Conservation (phyloP, 2,888 invertebrate genomes). For the Folsomia manolachei region DNA sequence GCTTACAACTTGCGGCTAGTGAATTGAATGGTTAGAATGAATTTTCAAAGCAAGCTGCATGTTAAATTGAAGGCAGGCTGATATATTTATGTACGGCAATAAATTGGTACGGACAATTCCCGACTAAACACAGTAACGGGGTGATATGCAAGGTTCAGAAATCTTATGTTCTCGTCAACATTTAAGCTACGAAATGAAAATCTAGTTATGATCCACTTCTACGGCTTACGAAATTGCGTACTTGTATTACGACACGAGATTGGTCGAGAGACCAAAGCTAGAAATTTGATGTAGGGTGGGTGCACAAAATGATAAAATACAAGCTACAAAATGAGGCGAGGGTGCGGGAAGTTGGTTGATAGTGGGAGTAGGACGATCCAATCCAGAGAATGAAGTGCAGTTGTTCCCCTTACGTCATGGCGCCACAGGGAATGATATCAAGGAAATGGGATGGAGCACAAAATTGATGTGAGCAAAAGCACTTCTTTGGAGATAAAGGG, state of each 20-base stretch:
- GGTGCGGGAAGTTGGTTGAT: too few relatives aligned
- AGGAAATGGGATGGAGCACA: neutral
- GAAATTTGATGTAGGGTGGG: neutral
- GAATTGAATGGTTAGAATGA: too few relatives aligned
- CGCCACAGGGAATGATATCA: neutral
- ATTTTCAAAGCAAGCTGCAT: too few relatives aligned
- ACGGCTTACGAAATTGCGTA: too few relatives aligned
- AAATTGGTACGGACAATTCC: neutral
- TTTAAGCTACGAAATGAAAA: neutral
- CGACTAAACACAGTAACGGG: neutral
- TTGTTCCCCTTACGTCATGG: neutral
- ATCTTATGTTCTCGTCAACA: neutral
- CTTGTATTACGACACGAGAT: too few relatives aligned
- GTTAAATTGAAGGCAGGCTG: slow-evolving; percentile 5
- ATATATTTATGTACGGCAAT: neutral
- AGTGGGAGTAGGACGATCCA: neutral
- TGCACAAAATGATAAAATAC: too few relatives aligned
- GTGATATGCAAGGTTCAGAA: neutral
- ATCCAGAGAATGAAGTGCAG: too few relatives aligned
- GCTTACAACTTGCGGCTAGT: too few relatives aligned
- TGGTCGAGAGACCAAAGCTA: neutral
- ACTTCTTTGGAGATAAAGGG: neutral
- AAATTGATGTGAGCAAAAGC: neutral
- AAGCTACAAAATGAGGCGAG: neutral
- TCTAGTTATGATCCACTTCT: neutral